Evolutionary conservation across 2,113 vertebrate genomes (phyloP), one percentile per base, ranked within the genome.

Genomic region (Apistogramma diplotaenia): DNA sequence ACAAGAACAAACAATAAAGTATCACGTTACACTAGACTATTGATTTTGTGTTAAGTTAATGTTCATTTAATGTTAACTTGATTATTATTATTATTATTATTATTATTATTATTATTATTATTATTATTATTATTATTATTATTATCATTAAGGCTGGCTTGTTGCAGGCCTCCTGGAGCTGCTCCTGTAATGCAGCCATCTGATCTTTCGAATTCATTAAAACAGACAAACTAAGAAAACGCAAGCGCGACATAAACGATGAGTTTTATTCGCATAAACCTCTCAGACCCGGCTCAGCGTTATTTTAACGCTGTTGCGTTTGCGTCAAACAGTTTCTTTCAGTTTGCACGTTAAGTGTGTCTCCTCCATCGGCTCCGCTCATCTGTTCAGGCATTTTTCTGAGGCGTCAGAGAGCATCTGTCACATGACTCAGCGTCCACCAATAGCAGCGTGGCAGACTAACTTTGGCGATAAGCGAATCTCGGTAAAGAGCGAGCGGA

Each of bases 341-440:
- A 46, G 8, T 67, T 8, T 0, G 65, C 16, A 8, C 4, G 31
- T 19, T 16, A 4, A 11, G 23, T 8, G 25, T 16, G 62, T 37
- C 27, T 35, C 31, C 46, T 60, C 57, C 58, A 8, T 53, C 31
- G 10, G 18, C 49, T n/a, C 46, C 9, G 27, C 71, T 65, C 72
- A 35, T 37, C 78, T 57, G 84, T 86, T 62, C 78, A 75, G 77
- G 87, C 88, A 86, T 90, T 82, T 77, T 51, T 65, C 75, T 43
- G 51, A 46, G 56, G 87, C 82, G 56, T 83, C 74, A 3, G 67
- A 33, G 31, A 83, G 49, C 87, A 21, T 81, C 78, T 46, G 86
- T 92, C 95, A 95, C 92, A 81, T 95, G 93, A 89, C 72, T 21
- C 8, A 0, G 4, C 10, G 0, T 87, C 76, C 29, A 72, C 95